phyloP scores from a whole-genome alignment of 2,113 vertebrate genomes.

The Zosterops borbonicus region DNA sequence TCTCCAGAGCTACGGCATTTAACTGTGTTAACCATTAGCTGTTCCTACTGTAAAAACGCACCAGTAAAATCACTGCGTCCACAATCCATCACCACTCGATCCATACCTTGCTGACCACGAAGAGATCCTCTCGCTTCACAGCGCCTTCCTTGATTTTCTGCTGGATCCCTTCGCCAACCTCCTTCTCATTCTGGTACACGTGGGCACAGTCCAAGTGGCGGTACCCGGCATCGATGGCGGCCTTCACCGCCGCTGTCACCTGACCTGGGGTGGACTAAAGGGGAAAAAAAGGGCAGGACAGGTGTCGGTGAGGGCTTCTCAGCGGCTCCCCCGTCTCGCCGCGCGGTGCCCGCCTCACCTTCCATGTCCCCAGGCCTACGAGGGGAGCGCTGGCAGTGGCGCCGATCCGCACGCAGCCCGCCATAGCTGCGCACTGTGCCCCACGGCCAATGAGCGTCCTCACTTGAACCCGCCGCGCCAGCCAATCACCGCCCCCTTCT shows the following conservation, averaged over 20 bases:
- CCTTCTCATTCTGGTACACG: conserved; percentile 81
- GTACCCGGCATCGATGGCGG: conserved; percentile 81
- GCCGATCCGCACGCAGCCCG: conserved; percentile 38
- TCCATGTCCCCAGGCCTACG: conserved; percentile 88
- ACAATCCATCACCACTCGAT: not conserved
- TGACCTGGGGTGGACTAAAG: conserved; percentile 75
- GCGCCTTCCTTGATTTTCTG: conserved; percentile 76
- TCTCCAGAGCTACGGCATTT: not conserved
- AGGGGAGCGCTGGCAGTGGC: conserved; percentile 73
- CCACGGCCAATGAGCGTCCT: not conserved
- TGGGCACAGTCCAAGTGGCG: conserved; percentile 84
- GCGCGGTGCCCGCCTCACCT: conserved; percentile 64
- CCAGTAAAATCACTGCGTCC: not conserved
- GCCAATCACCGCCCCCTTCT: too few relatives aligned
- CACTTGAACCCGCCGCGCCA: too few relatives aligned
- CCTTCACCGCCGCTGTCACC: conserved; percentile 73
- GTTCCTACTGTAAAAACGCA: not conserved
- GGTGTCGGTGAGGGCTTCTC: rapidly evolving
- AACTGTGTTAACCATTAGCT: not conserved
- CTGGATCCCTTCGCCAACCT: conserved; percentile 79
- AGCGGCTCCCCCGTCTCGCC: rapidly evolving
- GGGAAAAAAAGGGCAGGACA: not conserved
- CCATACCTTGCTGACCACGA: conserved; percentile 86
- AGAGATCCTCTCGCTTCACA: conserved; percentile 85
- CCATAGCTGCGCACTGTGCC: not conserved